Base-by-base conservation (phyloP, 2,113 vertebrate species). In the Leuciscus idus region DNA sequence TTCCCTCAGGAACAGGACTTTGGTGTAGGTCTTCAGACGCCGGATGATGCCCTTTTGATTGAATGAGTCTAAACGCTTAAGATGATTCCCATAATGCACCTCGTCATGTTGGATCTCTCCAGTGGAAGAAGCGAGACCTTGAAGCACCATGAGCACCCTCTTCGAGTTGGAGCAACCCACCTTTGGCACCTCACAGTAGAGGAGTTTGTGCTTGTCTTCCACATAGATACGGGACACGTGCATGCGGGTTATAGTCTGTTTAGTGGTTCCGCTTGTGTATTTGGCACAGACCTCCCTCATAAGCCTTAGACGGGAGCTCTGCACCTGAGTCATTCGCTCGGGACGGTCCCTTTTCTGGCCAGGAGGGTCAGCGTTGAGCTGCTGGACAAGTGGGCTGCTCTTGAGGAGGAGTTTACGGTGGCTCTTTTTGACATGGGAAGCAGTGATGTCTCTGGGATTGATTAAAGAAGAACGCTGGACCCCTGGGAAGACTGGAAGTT, bases 131-230 rank as follows among this genome's bases (percentile, higher is more conserved):
- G 97, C 97, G 88, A 95, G 85, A 11, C 98, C 98, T 0, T 95
- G 95, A 1, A 99, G 95, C 85, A 99, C 97, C 95, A 99, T 98
- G 57, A 99, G 95, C 46, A 98, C 97, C 33, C 98, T 92, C 89
- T 99, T 99, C 98, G 98, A 99, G 94, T 99, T 99, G 59, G 98
- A 98, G 91, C 98, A 99, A 72, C 98, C 98, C 0, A 95, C 97
- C 88, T 99, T 99, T 26, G 98, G 98, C n/a, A 99, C 97, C 86
- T 99, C 96, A 26, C 98, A 99, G 94, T 99, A 99, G 57, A 99
- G 86, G 85, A 99, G 90, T 28, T 97, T 97, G 36, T 98, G 95
- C 39, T 95, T 96, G 62, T 99, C 98, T 92, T 98, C 98, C 36
- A 99, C 98, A 21, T 94, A 99, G 91, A 99, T 95, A 83, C 96